phyloP scores from a whole-genome alignment of 2,113 vertebrate genomes.

The Phyllostomus hastatus region DNA sequence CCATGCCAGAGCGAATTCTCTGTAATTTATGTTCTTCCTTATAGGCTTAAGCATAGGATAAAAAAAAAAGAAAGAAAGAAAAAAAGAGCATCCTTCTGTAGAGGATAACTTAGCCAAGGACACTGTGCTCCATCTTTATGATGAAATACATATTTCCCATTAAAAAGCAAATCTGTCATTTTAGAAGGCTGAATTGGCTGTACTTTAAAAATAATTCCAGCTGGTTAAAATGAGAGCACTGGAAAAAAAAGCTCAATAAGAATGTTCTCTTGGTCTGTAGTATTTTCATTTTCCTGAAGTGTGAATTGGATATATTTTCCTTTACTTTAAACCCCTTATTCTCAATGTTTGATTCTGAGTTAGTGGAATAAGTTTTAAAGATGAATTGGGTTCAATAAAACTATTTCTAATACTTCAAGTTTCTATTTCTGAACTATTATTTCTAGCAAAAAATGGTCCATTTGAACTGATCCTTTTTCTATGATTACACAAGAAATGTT shows the following conservation, averaged over 20 bases:
- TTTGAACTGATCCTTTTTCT: slow-evolving; percentile 16
- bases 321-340: slow-evolving; percentile 64
- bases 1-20: slow-evolving; percentile 45
- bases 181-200: slow-evolving; percentile 76
- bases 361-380: slow-evolving; percentile 58
- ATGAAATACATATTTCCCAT: slow-evolving; percentile 74
- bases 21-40: slow-evolving; percentile 52
- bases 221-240: slow-evolving; percentile 73
- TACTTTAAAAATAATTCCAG: slow-evolving; percentile 78
- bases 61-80: background rate
- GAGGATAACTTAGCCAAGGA: slow-evolving; percentile 69
- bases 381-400: slow-evolving; percentile 51
- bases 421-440: slow-evolving; percentile 58
- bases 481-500: slow-evolving; percentile 26
- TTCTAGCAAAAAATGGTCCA: background rate
- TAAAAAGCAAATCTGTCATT: slow-evolving; percentile 78
- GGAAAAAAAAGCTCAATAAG: slow-evolving; percentile 57
- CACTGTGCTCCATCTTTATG: slow-evolving; percentile 70
- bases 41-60: slow-evolving; percentile 18
- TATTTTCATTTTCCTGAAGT: slow-evolving; percentile 73
- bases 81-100: slow-evolving; percentile 65
- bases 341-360: slow-evolving; percentile 52
- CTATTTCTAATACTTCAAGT: slow-evolving; percentile 48
- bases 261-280: slow-evolving; percentile 67
- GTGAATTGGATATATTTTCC: slow-evolving; percentile 74